These are phyloP conservation scores for Halcyon senegalensis DNA, from an alignment of 2,113 vertebrate genomes.

Conservation along the genomic window DNA sequence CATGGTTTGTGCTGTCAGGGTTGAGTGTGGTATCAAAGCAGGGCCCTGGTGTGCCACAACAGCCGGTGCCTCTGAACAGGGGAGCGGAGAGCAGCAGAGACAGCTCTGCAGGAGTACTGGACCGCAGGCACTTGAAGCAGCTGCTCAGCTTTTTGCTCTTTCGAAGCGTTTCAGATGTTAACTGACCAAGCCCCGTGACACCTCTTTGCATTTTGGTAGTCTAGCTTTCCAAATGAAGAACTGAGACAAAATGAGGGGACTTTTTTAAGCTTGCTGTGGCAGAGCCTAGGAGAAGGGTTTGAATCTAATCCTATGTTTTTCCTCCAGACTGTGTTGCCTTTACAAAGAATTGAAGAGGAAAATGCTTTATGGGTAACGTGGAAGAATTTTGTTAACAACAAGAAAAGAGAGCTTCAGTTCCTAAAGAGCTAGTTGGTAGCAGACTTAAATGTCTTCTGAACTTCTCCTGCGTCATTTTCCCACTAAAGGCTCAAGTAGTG, in stretches of 20 bases:
- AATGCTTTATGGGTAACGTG: background rate
- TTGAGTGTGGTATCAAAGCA: rapidly evolving
- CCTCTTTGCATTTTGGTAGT: background rate
- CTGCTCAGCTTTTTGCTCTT: background rate
- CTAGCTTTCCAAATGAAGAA: background rate
- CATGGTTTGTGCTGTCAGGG: background rate
- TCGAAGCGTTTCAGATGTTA: background rate
- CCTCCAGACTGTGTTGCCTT: background rate
- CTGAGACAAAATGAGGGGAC: background rate
- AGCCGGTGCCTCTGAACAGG: background rate
- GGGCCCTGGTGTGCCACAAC: background rate
- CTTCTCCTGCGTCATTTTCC: background rate
- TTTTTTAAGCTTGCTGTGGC: background rate
- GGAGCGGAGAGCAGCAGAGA: background rate
- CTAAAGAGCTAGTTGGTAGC: background rate
- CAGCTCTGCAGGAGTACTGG: rapidly evolving
- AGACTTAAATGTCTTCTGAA: background rate
- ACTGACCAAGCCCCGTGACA: background rate
- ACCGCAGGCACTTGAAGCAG: background rate
- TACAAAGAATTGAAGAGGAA: background rate
- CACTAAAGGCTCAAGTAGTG: background rate
- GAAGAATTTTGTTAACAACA: background rate
- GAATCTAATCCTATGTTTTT: background rate
- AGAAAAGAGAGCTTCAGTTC: background rate
- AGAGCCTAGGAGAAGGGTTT: background rate